A percentile compares a stretch with the other conserved stretches of the same genome.
Conservation (phyloP, 1,140 invertebrate species). For the Drosophila eugracilis region DNA sequence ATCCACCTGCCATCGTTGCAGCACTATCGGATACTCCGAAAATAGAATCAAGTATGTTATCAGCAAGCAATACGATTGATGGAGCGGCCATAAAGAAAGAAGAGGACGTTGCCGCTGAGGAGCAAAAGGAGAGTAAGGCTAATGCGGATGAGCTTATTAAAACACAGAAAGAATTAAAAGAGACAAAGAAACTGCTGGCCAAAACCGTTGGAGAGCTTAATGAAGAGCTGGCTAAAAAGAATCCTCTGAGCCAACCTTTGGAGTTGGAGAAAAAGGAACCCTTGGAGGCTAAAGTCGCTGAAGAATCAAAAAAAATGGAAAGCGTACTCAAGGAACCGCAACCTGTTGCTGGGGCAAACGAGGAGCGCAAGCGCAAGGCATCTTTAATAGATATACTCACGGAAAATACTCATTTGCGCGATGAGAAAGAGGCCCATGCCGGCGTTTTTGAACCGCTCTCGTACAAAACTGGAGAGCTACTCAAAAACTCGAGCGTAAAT, state of each 20-base stretch:
- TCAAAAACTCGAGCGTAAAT: slow-evolving; percentile 50
- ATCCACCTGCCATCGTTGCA: slow-evolving; percentile 7
- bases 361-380: slow-evolving; percentile 45
- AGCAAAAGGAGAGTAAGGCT: slow-evolving; percentile 84
- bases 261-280: slow-evolving; percentile 56
- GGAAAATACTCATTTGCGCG: slow-evolving; percentile 60
- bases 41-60: background rate
- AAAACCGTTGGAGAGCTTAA: slow-evolving; percentile 86
- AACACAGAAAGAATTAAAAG: slow-evolving; percentile 86
- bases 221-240: slow-evolving; percentile 78
- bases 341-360: slow-evolving; percentile 11
- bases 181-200: slow-evolving; percentile 86
- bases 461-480: slow-evolving; percentile 72
- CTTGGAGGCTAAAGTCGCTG: slow-evolving; percentile 33
- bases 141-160: slow-evolving; percentile 83
- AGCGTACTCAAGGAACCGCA: slow-evolving; percentile 5
- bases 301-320: slow-evolving; percentile 15
- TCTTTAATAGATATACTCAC: slow-evolving; percentile 69
- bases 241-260: slow-evolving; percentile 36
- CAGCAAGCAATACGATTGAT: slow-evolving; percentile 66
- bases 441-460: slow-evolving; percentile 77
- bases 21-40: background rate
- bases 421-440: slow-evolving; percentile 64
- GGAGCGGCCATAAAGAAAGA: slow-evolving; percentile 86
- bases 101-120: slow-evolving; percentile 85